phyloP scores from a whole-genome alignment of 2,797 vertebrate genomes.

The Dallia pectoralis region DNA sequence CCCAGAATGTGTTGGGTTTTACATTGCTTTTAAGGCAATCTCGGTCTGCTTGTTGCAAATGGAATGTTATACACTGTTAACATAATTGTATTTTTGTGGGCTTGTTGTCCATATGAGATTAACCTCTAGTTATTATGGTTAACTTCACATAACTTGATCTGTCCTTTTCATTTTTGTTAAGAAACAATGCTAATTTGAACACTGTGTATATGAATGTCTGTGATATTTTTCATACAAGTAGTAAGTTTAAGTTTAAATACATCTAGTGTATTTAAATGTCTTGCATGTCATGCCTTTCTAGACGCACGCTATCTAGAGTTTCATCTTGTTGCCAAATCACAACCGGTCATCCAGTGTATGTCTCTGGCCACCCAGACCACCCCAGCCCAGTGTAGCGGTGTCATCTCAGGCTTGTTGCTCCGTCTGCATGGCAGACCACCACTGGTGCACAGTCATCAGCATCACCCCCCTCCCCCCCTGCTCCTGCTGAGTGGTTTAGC shows the following conservation, averaged over 20 bases:
- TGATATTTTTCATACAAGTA: neutral
- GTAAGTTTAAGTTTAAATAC: too few relatives aligned
- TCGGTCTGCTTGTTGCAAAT: neutral
- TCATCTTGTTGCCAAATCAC: slow-evolving; percentile 5
- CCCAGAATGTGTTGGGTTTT: neutral
- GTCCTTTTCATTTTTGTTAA: too few relatives aligned
- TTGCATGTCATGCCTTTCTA: slow-evolving; percentile 21
- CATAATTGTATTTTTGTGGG: neutral
- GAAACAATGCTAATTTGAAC: neutral
- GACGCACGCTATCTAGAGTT: neutral
- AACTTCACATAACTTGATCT: too few relatives aligned
- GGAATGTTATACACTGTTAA: neutral
- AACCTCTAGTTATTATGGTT: neutral
- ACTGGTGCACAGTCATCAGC: slow-evolving; percentile 43
- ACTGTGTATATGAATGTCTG: neutral
- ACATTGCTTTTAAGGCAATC: neutral
- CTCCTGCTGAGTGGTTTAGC: slow-evolving; percentile 49
- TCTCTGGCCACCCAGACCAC: slow-evolving; percentile 31
- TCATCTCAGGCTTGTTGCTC: slow-evolving; percentile 27
- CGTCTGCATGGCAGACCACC: slow-evolving; percentile 45
- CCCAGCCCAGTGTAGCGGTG: slow-evolving; percentile 29
- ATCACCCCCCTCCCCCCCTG: slow-evolving; percentile 27
- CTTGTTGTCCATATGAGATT: neutral
- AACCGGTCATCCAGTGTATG: slow-evolving; percentile 13
- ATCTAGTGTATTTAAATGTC: too few relatives aligned